Percentiles rank a stretch among this genome's conserved stretches.
These are phyloP conservation scores for Lacanobia oleracea DNA, from an alignment of 2,888 invertebrate species.

Conservation along the genomic window DNA sequence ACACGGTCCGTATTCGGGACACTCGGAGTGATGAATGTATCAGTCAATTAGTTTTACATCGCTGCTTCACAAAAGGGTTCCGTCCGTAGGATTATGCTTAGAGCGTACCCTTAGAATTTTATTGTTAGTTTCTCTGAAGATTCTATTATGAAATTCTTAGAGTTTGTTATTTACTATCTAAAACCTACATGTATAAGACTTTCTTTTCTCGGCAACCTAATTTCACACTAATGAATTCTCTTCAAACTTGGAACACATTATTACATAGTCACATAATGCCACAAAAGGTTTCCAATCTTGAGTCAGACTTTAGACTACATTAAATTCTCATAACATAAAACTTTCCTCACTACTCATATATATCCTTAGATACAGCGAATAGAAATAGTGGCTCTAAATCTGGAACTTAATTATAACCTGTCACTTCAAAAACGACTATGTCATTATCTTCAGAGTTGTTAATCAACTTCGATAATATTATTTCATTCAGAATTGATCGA, in stretches of 20 bases:
- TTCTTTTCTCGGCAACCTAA: neutral
- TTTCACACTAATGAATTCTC: neutral
- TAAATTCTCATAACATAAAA: neutral
- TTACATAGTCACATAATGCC: slow-evolving; percentile 8
- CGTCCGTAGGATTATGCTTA: slow-evolving; percentile 11
- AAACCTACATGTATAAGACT: neutral
- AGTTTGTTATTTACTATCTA: neutral
- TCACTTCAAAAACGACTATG: slow-evolving; percentile 32
- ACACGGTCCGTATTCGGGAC: slow-evolving; percentile 26
- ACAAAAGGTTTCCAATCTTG: neutral
- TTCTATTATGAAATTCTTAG: neutral
- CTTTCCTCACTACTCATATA: neutral
- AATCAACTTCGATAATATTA: slow-evolving; percentile 34
- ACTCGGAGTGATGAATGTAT: slow-evolving; percentile 53
- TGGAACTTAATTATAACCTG: slow-evolving; percentile 25
- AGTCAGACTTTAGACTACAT: neutral
- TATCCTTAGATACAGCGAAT: neutral
- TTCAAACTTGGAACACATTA: neutral
- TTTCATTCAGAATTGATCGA: slow-evolving; percentile 37
- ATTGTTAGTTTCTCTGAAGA: neutral
- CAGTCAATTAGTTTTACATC: slow-evolving; percentile 53
- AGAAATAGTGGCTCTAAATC: neutral
- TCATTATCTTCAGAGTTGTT: neutral
- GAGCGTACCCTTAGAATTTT: neutral
- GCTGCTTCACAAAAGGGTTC: slow-evolving; percentile 27